Percentiles rank a stretch among this genome's conserved stretches.
phyloP scores from a whole-genome alignment of 2,113 vertebrate genomes.

The Charadrius vociferus region DNA sequence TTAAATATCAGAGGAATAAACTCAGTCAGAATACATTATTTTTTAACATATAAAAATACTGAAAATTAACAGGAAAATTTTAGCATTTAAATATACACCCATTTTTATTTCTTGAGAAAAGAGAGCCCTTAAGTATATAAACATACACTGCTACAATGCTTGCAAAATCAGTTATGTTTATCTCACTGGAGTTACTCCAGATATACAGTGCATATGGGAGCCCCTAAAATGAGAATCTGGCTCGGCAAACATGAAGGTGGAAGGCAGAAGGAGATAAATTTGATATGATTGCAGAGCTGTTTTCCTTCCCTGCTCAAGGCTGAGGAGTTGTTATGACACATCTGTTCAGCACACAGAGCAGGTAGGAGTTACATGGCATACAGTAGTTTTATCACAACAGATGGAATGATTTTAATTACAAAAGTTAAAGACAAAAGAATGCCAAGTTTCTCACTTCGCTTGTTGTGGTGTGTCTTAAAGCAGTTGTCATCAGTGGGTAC shows the following conservation, averaged over 20 bases:
- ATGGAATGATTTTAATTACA: slow-evolving; percentile 36
- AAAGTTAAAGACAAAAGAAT: slow-evolving; percentile 41
- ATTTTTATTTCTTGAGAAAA: slow-evolving; percentile 12
- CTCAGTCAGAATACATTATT: neutral
- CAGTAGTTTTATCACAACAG: slow-evolving; percentile 41
- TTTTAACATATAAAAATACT: neutral
- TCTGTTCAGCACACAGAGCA: slow-evolving; percentile 44
- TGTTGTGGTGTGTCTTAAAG: neutral
- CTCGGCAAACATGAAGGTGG: neutral
- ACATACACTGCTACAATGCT: neutral
- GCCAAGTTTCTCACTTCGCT: neutral
- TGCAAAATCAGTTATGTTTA: slow-evolving; percentile 21
- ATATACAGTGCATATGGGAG: neutral
- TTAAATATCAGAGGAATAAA: neutral
- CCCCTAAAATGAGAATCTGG: slow-evolving; percentile 14
- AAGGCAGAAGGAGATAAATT: slow-evolving; percentile 46
- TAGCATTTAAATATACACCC: neutral
- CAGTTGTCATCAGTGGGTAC: neutral
- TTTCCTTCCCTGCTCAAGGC: slow-evolving; percentile 15
- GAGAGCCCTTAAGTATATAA: neutral
- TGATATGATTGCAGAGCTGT: slow-evolving; percentile 11
- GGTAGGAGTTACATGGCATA: slow-evolving; percentile 11
- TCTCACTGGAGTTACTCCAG: slow-evolving; percentile 21
- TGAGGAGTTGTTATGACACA: slow-evolving; percentile 44
- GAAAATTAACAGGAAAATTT: neutral